Evolutionary conservation across 2,888 invertebrate species (phyloP).

Genomic region (Leptinotarsa juncta): DNA sequence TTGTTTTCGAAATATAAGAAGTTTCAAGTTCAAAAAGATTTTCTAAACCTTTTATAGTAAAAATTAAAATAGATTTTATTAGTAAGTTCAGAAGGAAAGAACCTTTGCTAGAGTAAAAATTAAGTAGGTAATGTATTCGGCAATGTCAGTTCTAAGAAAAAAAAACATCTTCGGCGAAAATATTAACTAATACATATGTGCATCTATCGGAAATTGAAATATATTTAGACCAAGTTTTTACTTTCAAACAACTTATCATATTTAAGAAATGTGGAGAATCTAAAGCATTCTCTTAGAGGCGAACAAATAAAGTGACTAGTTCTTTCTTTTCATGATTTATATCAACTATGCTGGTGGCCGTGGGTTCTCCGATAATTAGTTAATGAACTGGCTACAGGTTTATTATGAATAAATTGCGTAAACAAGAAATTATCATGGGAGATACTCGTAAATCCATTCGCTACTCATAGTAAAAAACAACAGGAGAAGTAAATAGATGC

Average conservation of each 20-base stretch:
- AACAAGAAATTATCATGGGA: constrained; percentile 19
- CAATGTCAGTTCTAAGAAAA: too few relatives aligned
- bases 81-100: too few relatives aligned
- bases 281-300: neutral
- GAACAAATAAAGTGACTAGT: constrained; percentile 8
- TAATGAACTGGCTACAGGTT: constrained; percentile 29
- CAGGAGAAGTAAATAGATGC: neutral
- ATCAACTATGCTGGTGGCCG: constrained; percentile 27
- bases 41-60: too few relatives aligned
- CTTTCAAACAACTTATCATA: neutral
- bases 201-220: too few relatives aligned
- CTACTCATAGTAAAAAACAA: neutral
- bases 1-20: too few relatives aligned
- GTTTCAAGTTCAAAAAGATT: too few relatives aligned
- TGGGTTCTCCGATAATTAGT: constrained; percentile 28
- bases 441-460: constrained; percentile 12
- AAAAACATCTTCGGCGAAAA: too few relatives aligned
- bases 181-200: too few relatives aligned
- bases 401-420: constrained; percentile 23
- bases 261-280: neutral
- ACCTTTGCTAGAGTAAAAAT: too few relatives aligned
- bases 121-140: too few relatives aligned
- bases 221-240: too few relatives aligned
- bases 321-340: constrained; percentile 25
- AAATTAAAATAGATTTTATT: too few relatives aligned